These are phyloP conservation scores for Dryas iulia DNA, from an alignment of 1,140 invertebrate species.

Conservation along the genomic window DNA sequence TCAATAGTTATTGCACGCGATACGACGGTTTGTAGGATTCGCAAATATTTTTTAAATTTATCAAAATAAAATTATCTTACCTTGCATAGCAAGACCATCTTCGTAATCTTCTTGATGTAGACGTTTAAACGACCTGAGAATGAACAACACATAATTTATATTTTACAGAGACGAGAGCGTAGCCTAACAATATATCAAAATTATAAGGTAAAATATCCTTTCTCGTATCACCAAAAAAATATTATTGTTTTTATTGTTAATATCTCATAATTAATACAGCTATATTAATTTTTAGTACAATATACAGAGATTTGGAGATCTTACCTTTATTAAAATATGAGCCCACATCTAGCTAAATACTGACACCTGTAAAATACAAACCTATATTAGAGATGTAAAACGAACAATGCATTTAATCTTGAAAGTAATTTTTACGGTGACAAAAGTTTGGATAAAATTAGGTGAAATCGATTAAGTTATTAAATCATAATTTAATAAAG, in stretches of 20 bases:
- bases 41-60: not conserved
- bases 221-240: not conserved
- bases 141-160: not conserved
- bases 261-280: not conserved
- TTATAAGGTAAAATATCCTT: conserved; percentile 1
- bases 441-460: not conserved
- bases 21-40: no score
- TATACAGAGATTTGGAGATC: conserved; percentile 7
- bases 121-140: not conserved
- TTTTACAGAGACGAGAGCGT: not conserved
- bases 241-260: not conserved
- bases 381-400: not conserved
- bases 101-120: not conserved
- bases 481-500: no score
- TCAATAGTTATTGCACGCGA: no score
- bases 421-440: not conserved
- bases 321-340: conserved; percentile 42
- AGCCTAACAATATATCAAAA: not conserved
- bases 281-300: not conserved
- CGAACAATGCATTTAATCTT: not conserved
- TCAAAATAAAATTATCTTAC: not conserved
- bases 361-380: conserved; percentile 59
- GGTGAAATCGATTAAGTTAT: no score
- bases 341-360: conserved; percentile 59
- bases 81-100: not conserved